Conservation (phyloP, 2,113 vertebrate genomes). For the Chamaetylas fuelleborni region DNA sequence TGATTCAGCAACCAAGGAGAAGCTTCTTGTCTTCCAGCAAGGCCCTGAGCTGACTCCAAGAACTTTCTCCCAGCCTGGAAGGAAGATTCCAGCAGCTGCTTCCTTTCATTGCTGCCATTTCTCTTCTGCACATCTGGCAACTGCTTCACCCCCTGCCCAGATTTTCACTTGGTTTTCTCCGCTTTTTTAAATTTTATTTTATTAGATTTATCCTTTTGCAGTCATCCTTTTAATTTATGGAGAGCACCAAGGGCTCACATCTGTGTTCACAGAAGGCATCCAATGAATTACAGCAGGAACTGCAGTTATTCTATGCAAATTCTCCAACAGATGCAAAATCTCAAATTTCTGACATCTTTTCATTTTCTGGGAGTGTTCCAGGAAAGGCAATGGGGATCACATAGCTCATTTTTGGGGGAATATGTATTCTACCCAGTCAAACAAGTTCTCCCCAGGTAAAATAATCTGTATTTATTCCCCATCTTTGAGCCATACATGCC, state of each 20-base stretch:
- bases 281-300: neutral
- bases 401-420: accelerated
- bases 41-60: neutral
- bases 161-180: neutral
- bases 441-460: accelerated
- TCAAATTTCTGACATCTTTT: neutral
- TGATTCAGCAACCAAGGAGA: neutral
- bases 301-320: neutral
- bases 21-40: neutral
- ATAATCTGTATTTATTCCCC: neutral
- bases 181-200: neutral
- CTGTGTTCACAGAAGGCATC: neutral
- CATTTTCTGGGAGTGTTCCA: neutral
- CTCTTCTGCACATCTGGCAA: neutral
- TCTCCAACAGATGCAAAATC: neutral
- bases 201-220: neutral
- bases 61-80: neutral
- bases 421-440: neutral
- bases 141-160: no score
- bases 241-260: neutral
- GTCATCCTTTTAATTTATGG: neutral
- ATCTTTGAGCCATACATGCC: neutral
- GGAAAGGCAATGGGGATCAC: neutral
- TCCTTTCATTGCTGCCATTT: neutral
- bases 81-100: neutral